Evolutionary conservation across 2,888 invertebrate species (phyloP), one percentile per base, ranked within the genome.

Genomic region (Drosophila quinaria): DNA sequence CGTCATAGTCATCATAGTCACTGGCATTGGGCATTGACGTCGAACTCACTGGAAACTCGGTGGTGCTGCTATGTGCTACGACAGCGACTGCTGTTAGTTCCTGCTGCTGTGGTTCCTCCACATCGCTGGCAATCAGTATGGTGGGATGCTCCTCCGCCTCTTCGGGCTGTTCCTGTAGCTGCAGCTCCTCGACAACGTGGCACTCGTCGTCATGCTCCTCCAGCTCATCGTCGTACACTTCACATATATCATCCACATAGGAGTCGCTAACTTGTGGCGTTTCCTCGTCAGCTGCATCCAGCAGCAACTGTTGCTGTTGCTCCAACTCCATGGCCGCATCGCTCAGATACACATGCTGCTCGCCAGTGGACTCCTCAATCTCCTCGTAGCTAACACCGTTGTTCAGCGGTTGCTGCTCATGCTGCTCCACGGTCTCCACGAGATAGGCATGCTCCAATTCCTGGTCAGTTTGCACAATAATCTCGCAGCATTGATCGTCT

Each of bases 11-110:
- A 42, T 87, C 87, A 15, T 80, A 74, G 25, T 80, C 80, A n/a
- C 91, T 90, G 35, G 61, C 79, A 35, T 84, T 72, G 3, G 89
- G 87, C 75, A 90, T 90, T 1, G 92, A 92, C 0, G 91, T 90
- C 4, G 92, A 91, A 35, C 92, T 92, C 0, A 91, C 91, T 6
- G 92, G 92, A 70, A 92, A 92, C 47, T 92, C 92, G 35, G 92
- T 92, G 5, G 92, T 91, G 31, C 91, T 91, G n/a, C 91, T 91
- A 17, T 77, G 85, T 1, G 56, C 49, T 15, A 52, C 39, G 25
- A 51, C 19, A 35, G 35, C 22, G 29, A 50, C 31, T 44, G 47
- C 25, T 19, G 51, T 11, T 17, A 25, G 17, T 39, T 25, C 42
- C 3, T 39, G 44, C 6, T 56, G 59, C n/a, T 62, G 50, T n/a